Evolutionary conservation across 2,113 vertebrate species (phyloP), one percentile per base, ranked within the genome.

Genomic region (Salvelinus fontinalis): DNA sequence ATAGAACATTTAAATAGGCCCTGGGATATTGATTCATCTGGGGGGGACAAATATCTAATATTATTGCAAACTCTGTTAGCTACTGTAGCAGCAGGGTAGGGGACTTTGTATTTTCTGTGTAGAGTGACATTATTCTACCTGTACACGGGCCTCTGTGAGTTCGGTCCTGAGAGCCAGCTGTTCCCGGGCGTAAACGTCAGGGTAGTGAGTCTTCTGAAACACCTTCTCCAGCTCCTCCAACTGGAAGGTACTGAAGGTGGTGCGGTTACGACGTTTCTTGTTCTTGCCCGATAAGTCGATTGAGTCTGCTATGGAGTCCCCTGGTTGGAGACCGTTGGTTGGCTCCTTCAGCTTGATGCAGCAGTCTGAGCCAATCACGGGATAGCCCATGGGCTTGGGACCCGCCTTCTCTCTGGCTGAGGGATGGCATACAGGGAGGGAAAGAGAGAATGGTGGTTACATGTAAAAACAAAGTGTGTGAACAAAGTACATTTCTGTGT

Each of bases 191-290:
- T 96, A 98, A 3, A 98, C 95, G 0, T 98, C 97, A 0, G 97
- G 97, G 64, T 98, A 98, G 78, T 98, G 97, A 0, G 96, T 97
- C 89, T 95, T 97, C 92, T 98, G 96, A 88, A 98, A 98, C 27
- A 98, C 96, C 69, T 97, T 98, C 90, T 98, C 97, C 86, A 98
- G 91, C 87, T 98, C 96, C 86, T 98, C 96, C 85, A 98, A 94
- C 90, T 98, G 97, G 89, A 96, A 97, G 0, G 95, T 96, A 92
- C 96, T 98, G 93, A 98, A 98, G 2, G 97, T 98, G 0, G 97
- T 98, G 62, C 97, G 95, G 77, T 98, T 97, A 69, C 97, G 93
- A 1, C 96, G 75, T 89, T 98, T 98, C 92, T 97, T 98, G 94
- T 93, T 95, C 82, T 95, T 97, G 88, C 89, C 91, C 49, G 94